Evolutionary conservation across 1,140 invertebrate species (phyloP), one percentile per base, ranked within the genome.

Genomic region (Tetramorium alpestre): DNA sequence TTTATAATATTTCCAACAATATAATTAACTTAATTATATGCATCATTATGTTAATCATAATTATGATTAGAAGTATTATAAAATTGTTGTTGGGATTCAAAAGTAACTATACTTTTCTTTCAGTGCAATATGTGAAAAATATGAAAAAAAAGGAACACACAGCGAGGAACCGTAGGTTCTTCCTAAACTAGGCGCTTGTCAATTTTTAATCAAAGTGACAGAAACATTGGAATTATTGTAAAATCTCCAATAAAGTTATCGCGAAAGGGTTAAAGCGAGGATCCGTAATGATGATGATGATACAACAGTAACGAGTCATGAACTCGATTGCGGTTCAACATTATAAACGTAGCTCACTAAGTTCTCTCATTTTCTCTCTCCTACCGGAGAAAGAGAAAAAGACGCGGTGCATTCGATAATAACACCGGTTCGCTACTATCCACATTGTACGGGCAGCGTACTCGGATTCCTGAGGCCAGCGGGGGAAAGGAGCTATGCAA

Each of bases 361-460:
- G 28, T 54, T 60, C 28, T n/a, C 28, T 84, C 69, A 49, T 22
- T 49, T 18, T 65, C 65, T 44, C 4, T 67, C 38, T 33, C 28
- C 28, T 33, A 33, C 28, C 28, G 28, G 28, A 33, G 28, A 33
- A 33, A 33, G 28, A 33, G 28, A 33, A 33, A 33, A 2, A 33
- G 38, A 84, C 67, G 28, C 67, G 41, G 54, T 73, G 67, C 80
- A 84, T 84, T 84, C 80, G 80, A 84, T 82, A 82, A 84, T 84
- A 54, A 54, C 80, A 84, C 80, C 67, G 80, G 80, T 73, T 73
- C 41, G 80, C 67, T 84, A 60, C 67, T 72, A 58, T 44, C 18
- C 41, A 47, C 77, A 80, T 56, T 67, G n/a, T 47, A 47, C 7
- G 7, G 33, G 33, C 73, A 62, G 25, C 25, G 49, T 56, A 54